These are phyloP conservation scores for Coracopsis vasa DNA, from an alignment of 2,113 vertebrate species.

Conservation along the genomic window DNA sequence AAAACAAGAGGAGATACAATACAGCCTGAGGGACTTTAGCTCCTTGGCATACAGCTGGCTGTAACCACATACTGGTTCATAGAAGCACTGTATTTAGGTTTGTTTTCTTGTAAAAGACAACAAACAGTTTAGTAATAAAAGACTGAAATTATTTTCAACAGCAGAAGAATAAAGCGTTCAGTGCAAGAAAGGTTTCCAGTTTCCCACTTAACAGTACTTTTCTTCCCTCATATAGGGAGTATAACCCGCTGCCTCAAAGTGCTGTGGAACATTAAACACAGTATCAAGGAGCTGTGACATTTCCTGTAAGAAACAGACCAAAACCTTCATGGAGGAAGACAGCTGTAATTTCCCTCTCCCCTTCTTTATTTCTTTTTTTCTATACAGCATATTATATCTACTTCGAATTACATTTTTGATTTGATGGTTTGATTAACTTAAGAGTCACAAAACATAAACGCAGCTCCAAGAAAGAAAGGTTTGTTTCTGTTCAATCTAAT, in stretches of 20 bases:
- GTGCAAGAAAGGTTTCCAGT: not conserved
- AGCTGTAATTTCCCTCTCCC: not conserved
- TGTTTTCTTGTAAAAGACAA: constrained; percentile 22
- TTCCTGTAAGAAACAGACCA: constrained; percentile 8
- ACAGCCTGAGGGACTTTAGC: not conserved
- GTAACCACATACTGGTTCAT: not conserved
- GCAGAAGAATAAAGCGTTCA: not conserved
- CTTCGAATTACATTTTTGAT: constrained; percentile 76
- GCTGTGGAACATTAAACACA: not conserved
- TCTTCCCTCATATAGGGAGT: not conserved
- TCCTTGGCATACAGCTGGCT: not conserved
- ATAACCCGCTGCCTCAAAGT: not conserved
- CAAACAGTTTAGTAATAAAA: not conserved
- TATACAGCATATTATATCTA: constrained; percentile 51
- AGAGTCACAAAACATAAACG: constrained; percentile 64
- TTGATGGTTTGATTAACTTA: constrained; percentile 77
- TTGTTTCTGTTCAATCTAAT: constrained; percentile 89
- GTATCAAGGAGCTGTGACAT: not conserved
- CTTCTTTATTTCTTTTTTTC: not conserved
- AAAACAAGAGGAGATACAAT: not conserved
- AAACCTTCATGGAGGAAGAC: not conserved
- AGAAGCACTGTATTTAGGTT: not conserved
- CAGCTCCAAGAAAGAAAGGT: constrained; percentile 56
- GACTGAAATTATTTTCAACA: constrained; percentile 25
- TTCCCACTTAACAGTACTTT: not conserved